Evolutionary conservation across 2,888 invertebrate species (phyloP).

Genomic region (Campoplex nolae): DNA sequence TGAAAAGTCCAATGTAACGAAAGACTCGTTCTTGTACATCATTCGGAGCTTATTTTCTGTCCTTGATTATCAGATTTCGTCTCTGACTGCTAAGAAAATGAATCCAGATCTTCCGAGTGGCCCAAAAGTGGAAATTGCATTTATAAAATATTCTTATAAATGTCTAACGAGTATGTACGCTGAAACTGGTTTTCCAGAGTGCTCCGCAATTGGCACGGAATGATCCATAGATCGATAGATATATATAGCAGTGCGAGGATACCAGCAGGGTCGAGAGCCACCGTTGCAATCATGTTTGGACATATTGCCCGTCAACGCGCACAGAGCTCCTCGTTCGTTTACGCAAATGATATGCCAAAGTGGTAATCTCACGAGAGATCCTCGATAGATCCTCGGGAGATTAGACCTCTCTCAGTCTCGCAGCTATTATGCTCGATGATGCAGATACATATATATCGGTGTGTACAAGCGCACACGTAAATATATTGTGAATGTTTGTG

Average conservation of each 20-base stretch:
- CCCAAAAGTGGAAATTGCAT: background rate
- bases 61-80: background rate
- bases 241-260: conserved; percentile 5
- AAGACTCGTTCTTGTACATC: background rate
- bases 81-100: background rate
- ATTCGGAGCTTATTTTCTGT: background rate
- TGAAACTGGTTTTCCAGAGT: background rate
- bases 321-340: conserved; percentile 82
- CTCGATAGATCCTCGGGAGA: conserved; percentile 80
- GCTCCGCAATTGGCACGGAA: conserved; percentile 1
- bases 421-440: conserved; percentile 25
- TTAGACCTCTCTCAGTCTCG: conserved; percentile 70
- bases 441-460: background rate
- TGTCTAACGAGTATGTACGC: background rate
- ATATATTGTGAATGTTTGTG: conserved; percentile 4
- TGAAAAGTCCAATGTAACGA: background rate
- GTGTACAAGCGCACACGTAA: background rate
- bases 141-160: background rate
- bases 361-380: conserved; percentile 74
- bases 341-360: conserved; percentile 83
- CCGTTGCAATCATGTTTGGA: conserved; percentile 75
- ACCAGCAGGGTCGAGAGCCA: conserved; percentile 50
- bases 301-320: conserved; percentile 84
- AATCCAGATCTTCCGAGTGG: background rate
- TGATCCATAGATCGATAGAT: conserved; percentile 5